Evolutionary conservation across 2,888 invertebrate genomes (phyloP), one percentile per base, ranked within the genome.

Genomic region (Ennomos fuscantarius): DNA sequence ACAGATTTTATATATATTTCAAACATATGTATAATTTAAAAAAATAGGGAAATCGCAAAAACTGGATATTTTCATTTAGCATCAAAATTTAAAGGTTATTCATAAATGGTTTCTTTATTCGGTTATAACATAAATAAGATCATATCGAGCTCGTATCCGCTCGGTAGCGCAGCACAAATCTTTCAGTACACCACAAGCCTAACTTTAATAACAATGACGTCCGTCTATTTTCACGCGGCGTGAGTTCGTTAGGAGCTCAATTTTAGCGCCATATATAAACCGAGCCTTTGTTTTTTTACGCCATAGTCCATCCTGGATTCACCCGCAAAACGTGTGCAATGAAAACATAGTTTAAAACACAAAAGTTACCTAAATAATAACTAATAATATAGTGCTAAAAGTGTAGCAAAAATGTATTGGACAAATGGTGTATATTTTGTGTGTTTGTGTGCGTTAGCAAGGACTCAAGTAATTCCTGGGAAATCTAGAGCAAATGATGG

Each of bases 181-280:
- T 64, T 40, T n/a, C n/a, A 63, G 54, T 84, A 69, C 51, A n/a
- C 0, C 5, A 55, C 70, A 33, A 12, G 1, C 79, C 70, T 76
- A 73, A 69, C 65, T 69, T 77, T 84, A 85, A 90, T 86, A 91
- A 92, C 92, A 92, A 91, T 91, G 91, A 86, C 89, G 86, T 90
- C 89, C 88, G 89, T 80, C 62, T 84, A 81, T 89, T 89, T 89
- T 89, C 90, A 86, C 92, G 90, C 87, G 81, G 76, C 64, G 67
- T 83, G 82, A 72, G 76, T 86, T 72, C 81, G 77, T 75, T 78
- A 78, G 79, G 78, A 82, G 85, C 74, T 84, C 86, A 83, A 81
- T 87, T 88, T 84, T 79, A 86, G 83, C 88, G 83, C 81, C 84
- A 83, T 89, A 91, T 91, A 91, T 87, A 92, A 89, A 80, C 72